phyloP scores from a whole-genome alignment of 2,797 vertebrate genomes.

The Betta splendens region DNA sequence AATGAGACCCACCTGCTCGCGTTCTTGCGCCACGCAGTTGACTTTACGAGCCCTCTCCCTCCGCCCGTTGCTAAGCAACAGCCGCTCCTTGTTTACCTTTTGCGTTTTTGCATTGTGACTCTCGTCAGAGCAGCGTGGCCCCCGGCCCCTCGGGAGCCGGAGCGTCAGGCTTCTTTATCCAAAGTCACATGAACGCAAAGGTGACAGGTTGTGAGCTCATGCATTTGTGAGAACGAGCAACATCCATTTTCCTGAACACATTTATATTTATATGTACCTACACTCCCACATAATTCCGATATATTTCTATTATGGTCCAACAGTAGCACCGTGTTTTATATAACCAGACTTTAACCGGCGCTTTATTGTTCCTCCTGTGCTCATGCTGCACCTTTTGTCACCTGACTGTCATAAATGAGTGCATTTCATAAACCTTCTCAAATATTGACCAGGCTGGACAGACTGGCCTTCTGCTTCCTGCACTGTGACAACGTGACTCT shows the following conservation, averaged over 20 bases:
- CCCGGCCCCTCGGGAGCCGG: slow-evolving; percentile 40
- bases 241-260: slow-evolving; percentile 9
- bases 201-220: slow-evolving; percentile 6
- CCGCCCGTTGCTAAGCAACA: slow-evolving; percentile 78
- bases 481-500: slow-evolving; percentile 32
- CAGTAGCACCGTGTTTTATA: slow-evolving; percentile 38
- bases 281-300: slow-evolving; percentile 20
- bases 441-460: slow-evolving; percentile 75
- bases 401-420: slow-evolving; percentile 68
- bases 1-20: slow-evolving; percentile 53
- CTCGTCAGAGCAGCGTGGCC: slow-evolving; percentile 64
- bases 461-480: slow-evolving; percentile 44
- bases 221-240: slow-evolving; percentile 3
- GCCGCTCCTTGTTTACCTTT: slow-evolving; percentile 83
- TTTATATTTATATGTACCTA: background rate
- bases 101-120: slow-evolving; percentile 78
- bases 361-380: slow-evolving; percentile 67
- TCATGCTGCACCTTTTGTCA: slow-evolving; percentile 60
- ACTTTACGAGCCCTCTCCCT: slow-evolving; percentile 69
- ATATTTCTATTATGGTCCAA: slow-evolving; percentile 34
- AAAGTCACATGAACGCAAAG: slow-evolving; percentile 41
- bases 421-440: slow-evolving; percentile 76
- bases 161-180: slow-evolving; percentile 54
- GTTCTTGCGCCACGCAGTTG: slow-evolving; percentile 44
- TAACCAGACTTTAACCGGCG: slow-evolving; percentile 17